Conservation (phyloP, 2,797 vertebrate species). For the Anas acuta region DNA sequence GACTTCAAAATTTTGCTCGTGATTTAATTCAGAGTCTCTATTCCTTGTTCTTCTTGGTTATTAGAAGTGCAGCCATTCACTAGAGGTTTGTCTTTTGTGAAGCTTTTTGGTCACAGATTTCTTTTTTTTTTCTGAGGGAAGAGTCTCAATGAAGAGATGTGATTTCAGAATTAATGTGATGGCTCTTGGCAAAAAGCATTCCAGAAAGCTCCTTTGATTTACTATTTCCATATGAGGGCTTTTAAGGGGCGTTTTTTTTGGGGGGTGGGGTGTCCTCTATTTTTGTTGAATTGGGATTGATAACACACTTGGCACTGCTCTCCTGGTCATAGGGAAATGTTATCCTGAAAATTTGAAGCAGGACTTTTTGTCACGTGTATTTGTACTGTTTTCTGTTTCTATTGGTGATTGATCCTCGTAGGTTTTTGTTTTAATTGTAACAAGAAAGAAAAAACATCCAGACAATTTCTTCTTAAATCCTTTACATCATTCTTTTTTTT, state of each 20-base stretch:
- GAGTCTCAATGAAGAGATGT: neutral
- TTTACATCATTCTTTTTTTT: neutral
- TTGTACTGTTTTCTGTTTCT: neutral
- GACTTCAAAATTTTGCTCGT: conserved; percentile 40
- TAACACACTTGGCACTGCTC: neutral
- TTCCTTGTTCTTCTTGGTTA: conserved; percentile 44
- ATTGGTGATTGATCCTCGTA: neutral
- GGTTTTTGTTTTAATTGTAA: neutral
- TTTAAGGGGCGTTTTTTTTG: neutral
- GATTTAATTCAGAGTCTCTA: conserved; percentile 33
- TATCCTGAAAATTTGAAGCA: neutral
- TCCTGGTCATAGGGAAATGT: neutral
- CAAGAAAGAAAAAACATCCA: neutral
- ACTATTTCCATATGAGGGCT: neutral
- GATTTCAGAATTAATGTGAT: conserved; percentile 10
- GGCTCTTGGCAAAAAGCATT: conserved; percentile 3
- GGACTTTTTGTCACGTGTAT: neutral
- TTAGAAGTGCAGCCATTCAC: conserved; percentile 45
- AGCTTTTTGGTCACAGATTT: conserved; percentile 15
- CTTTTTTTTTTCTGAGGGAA: conserved; percentile 26
- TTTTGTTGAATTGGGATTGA: neutral
- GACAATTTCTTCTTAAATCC: neutral
- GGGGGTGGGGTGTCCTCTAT: neutral
- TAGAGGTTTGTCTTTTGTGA: conserved; percentile 46
- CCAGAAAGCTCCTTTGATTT: conserved; percentile 38